Evolutionary conservation across 1,140 invertebrate genomes (phyloP), one percentile per base, ranked within the genome.

Genomic region (Dinoponera quadriceps): DNA sequence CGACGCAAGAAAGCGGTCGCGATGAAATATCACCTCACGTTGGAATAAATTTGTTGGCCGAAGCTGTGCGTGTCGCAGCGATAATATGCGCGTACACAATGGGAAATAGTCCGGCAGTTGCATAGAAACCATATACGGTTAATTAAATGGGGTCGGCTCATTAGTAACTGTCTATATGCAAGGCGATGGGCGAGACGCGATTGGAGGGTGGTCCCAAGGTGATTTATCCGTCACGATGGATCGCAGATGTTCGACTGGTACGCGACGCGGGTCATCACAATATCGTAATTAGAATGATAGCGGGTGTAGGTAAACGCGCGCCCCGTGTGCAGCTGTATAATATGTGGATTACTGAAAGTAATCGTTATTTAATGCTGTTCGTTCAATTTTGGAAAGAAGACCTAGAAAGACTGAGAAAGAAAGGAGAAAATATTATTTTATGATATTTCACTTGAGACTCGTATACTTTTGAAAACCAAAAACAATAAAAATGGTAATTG

Each of bases 131-230:
- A 85, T 87, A 87, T 86, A 88, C 82, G 83, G 88, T 91, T 90
- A 90, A 91, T 91, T 90, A 91, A 90, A 90, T 90, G 89, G 89
- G 86, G 86, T 89, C 86, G 88, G 88, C 90, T 91, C 89, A 90
- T 91, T 91, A 91, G 87, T 90, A 90, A 91, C 86, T 90, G 90
- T 91, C 90, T 91, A 91, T 91, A 91, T 91, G 90, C 90, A 91
- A 90, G 90, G 89, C 87, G 88, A 90, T 89, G 84, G 88, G 72
- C 83, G 88, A 90, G 88, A 91, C 81, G 84, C 85, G 90, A 90
- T 91, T 90, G 88, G 88, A 89, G 89, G 89, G 86, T 88, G 81
- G 88, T 91, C 90, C 89, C 90, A 85, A 90, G 89, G 88, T 90
- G 88, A 91, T 91, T 89, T 90, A 89, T 91, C 90, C 85, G 75